phyloP scores from a whole-genome alignment of 2,113 vertebrate species.

The Sinocyclocheilus grahami region DNA sequence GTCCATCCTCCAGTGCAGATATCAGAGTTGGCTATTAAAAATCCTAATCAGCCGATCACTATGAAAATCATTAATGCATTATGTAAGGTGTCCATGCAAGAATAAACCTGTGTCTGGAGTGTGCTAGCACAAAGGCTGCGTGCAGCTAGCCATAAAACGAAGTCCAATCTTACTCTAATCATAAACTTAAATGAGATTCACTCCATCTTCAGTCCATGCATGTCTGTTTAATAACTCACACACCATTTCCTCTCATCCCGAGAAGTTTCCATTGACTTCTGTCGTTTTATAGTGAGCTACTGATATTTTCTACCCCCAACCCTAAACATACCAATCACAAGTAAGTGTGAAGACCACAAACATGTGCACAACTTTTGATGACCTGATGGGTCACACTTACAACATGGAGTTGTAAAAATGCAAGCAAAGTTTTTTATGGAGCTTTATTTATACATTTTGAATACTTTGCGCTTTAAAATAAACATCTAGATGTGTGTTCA shows the following conservation, averaged over 20 bases:
- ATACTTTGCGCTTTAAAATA: not conserved
- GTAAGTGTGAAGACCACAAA: not conserved
- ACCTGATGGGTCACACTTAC: not conserved
- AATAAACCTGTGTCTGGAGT: constrained; percentile 17
- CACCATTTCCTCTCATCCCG: not conserved
- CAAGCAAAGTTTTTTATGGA: not conserved
- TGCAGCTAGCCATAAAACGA: not conserved
- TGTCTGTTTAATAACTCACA: constrained; percentile 12
- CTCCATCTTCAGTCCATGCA: constrained; percentile 22
- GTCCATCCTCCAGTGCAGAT: not conserved
- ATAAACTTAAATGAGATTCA: constrained; percentile 28
- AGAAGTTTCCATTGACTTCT: not conserved
- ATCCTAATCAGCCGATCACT: not conserved
- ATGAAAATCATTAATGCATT: constrained; percentile 8
- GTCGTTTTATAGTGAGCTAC: not conserved
- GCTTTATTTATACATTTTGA: not conserved
- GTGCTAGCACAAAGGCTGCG: not conserved
- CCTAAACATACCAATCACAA: not conserved
- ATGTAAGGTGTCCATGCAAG: not conserved
- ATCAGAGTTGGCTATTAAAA: not conserved
- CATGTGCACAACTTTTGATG: not conserved
- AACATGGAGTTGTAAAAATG: not conserved
- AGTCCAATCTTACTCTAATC: constrained; percentile 41
- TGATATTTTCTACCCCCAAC: not conserved
- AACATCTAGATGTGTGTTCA: not conserved